A percentile compares a stretch with the other conserved stretches of the same genome.
phyloP scores from a whole-genome alignment of 92 coral and sea anemone genomes.

The Diadumene lineata region DNA sequence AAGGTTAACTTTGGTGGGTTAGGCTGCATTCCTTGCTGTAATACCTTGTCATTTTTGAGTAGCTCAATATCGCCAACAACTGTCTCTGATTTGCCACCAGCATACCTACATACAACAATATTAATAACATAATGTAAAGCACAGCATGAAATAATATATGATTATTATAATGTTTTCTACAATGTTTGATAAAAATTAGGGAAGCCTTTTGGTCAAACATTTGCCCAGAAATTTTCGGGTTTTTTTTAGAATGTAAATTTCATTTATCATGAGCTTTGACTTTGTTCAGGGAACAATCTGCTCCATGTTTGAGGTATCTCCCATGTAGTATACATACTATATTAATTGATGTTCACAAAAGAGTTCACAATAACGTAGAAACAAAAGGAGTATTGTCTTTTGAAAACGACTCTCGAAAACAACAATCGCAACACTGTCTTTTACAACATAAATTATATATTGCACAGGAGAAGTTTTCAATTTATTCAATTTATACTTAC shows the following conservation, averaged over 20 bases:
- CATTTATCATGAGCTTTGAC: too few relatives aligned
- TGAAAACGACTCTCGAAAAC: too few relatives aligned
- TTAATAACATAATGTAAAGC: not conserved
- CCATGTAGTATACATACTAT: too few relatives aligned
- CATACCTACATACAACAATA: conserved; percentile 56
- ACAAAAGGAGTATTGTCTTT: too few relatives aligned
- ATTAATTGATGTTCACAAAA: too few relatives aligned
- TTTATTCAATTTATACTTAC: conserved; percentile 41
- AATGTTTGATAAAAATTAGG: too few relatives aligned
- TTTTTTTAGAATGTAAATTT: too few relatives aligned
- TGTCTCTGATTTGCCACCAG: conserved; percentile 75
- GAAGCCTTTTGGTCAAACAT: too few relatives aligned
- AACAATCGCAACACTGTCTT: not conserved
- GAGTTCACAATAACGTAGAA: too few relatives aligned
- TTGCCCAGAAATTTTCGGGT: too few relatives aligned
- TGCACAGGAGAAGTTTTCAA: not conserved
- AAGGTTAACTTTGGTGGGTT: not conserved
- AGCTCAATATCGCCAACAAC: conserved; percentile 71
- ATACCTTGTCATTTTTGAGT: conserved; percentile 65
- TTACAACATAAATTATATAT: not conserved
- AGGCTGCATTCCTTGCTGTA: not conserved
- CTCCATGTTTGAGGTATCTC: too few relatives aligned
- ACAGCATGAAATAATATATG: not conserved
- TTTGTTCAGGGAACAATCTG: too few relatives aligned
- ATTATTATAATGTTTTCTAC: not conserved